Base-by-base conservation (phyloP, 2,888 invertebrate species). In the Xanthia icteritia region DNA sequence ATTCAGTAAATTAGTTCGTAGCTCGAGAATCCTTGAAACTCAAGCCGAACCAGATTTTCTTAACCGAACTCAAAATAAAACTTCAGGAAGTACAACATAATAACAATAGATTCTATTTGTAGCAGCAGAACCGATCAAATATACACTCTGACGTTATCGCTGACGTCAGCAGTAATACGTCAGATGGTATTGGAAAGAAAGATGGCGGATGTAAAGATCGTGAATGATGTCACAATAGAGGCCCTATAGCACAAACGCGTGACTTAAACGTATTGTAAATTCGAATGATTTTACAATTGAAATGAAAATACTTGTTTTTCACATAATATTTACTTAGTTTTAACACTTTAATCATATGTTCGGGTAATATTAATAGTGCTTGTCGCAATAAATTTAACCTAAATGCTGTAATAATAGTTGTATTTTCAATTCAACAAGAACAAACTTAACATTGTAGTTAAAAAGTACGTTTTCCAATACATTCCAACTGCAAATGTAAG, bases 91-190 rank as follows among this genome's bases (percentile, higher is more conserved):
- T 23, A 31, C 0, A 67, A 64, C 13, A 51, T 67, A n/a, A 51
- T 45, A 79, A 79, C 76, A 77, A 82, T 56, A 39, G 63, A 17
- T 5, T 67, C 63, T 79, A 82, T 79, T 82, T 15, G n/a, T 23
- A 63, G 82, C 39, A 20, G 4, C 17, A n/a, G 48, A 48, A 5
- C 42, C 1, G 42, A 36, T 51, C 82, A 67, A 48, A 68, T 51
- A 82, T 64, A 68, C n/a, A 27, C 0, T n/a, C 15, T 76, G 58
- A 51, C 77, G 64, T 76, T 67, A 82, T 20, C 4, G 4, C 2
- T 77, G 79, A 82, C 79, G 64, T 68, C 36, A 68, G 45, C 63
- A 27, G 23, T 45, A 42, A 68, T 76, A 76, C 83, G 63, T 79
- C 79, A 79, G 42, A 51, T 36, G 51, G 31, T 17, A 51, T 11